These are phyloP conservation scores for Kryphioiulus occultus DNA, from an alignment of 2,888 invertebrate species.

Conservation along the genomic window DNA sequence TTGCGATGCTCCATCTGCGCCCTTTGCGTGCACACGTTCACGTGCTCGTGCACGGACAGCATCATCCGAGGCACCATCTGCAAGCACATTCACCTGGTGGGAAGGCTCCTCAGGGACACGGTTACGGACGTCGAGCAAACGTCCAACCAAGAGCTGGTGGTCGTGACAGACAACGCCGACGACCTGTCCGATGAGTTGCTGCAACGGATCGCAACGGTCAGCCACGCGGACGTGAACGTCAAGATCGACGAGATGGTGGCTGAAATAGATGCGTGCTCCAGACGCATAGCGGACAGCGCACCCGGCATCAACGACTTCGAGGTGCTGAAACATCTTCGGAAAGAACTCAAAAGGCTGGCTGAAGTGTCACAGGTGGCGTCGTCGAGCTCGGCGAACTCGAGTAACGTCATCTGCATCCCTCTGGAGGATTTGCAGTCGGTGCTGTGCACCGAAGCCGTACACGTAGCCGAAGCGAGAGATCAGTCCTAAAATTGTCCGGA, in stretches of 20 bases:
- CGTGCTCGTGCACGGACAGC: constrained; percentile 39
- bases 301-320: background rate
- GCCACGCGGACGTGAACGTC: background rate
- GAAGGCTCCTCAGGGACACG: background rate
- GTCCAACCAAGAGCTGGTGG: background rate
- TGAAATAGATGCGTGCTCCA: background rate
- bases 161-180: background rate
- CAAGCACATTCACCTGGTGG: constrained; percentile 47
- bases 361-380: background rate
- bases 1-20: background rate
- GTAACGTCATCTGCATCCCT: background rate
- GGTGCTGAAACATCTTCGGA: background rate
- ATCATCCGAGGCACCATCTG: constrained; percentile 41
- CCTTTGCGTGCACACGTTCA: constrained; percentile 45
- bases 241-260: background rate
- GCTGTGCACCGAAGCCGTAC: background rate
- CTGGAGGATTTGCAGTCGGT: background rate
- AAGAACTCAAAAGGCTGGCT: background rate
- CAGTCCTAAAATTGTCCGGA: no score
- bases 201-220: background rate
- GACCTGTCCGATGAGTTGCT: background rate
- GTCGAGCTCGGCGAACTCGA: background rate
- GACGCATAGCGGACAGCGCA: background rate
- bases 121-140: background rate
- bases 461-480: background rate